phyloP scores from a whole-genome alignment of 2,113 vertebrate species.

The Scolopax mira region DNA sequence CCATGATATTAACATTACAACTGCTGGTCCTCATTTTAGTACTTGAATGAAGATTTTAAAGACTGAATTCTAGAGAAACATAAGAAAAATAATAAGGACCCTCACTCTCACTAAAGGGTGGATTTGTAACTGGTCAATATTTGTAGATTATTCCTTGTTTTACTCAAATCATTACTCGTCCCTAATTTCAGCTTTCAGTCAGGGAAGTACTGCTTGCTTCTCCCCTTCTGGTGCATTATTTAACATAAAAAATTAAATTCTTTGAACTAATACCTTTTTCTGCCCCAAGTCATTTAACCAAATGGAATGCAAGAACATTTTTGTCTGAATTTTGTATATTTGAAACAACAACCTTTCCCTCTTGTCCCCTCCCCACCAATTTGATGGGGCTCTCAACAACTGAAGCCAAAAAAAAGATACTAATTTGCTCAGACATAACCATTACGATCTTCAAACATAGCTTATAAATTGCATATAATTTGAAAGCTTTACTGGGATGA shows the following conservation, averaged over 20 bases:
- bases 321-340: neutral
- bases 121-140: neutral
- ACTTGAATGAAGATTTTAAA: neutral
- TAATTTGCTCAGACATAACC: constrained; percentile 29
- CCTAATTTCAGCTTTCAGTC: neutral
- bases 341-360: neutral
- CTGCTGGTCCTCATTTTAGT: neutral
- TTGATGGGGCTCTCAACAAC: neutral
- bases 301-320: neutral
- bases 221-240: neutral
- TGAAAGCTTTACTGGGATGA: constrained; percentile 57
- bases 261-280: neutral
- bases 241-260: neutral
- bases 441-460: constrained; percentile 25
- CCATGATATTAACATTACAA: neutral
- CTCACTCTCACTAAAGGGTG: neutral
- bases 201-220: neutral
- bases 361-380: neutral
- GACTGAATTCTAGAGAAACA: neutral
- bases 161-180: neutral
- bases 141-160: neutral
- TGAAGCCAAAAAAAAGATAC: constrained; percentile 11
- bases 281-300: neutral
- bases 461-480: constrained; percentile 57
- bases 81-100: neutral